These are phyloP conservation scores for Orthosia gracilis DNA, from an alignment of 2,888 invertebrate species.

Conservation along the genomic window DNA sequence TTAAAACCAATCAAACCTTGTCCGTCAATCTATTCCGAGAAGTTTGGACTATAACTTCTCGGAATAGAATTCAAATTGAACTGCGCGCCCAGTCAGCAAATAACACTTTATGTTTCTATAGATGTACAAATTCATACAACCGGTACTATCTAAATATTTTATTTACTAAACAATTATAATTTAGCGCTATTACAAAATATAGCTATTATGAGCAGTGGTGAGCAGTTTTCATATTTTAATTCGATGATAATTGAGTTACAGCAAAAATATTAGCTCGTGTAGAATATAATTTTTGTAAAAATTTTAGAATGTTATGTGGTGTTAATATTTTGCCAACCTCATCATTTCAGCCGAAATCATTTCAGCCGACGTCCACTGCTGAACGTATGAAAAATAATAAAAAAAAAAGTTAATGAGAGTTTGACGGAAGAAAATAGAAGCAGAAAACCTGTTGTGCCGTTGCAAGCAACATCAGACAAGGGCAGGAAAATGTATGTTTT, in stretches of 20 bases:
- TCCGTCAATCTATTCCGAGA: too few species aligned
- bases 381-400: too few species aligned
- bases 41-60: background rate
- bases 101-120: slow-evolving; percentile 33
- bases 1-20: too few species aligned
- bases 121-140: slow-evolving; percentile 35
- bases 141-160: slow-evolving; percentile 43
- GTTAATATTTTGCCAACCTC: background rate
- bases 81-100: background rate
- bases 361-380: too few species aligned
- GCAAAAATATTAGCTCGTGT: slow-evolving; percentile 8
- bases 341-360: too few species aligned
- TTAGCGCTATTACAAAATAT: background rate
- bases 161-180: slow-evolving; percentile 54
- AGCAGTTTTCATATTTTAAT: slow-evolving; percentile 44
- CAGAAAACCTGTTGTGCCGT: background rate
- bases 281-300: slow-evolving; percentile 3
- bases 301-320: background rate
- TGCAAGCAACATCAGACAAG: background rate
- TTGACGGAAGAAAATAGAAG: background rate
- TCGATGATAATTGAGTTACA: slow-evolving; percentile 38
- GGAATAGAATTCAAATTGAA: background rate
- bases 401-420: too few species aligned
- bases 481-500: too few species aligned
- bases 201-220: slow-evolving; percentile 32